Conservation (phyloP, 2,888 invertebrate genomes). For the Patella ulyssiponensis region DNA sequence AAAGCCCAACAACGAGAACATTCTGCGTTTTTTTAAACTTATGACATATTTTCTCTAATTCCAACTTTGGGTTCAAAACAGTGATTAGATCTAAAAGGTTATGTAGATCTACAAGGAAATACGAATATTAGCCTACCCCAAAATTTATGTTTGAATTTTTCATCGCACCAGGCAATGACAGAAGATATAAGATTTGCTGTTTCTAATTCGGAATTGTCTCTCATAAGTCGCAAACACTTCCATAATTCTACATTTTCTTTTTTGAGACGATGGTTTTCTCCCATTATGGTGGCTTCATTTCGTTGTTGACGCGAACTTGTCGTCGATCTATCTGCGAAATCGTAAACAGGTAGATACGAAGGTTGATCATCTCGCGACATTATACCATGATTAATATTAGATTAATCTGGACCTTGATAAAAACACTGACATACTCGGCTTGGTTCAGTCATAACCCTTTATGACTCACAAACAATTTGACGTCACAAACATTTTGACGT, state of each 20-base stretch:
- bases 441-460: background rate
- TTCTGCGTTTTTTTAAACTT: too few relatives aligned
- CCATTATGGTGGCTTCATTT: background rate
- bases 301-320: background rate
- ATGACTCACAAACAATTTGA: slow-evolving; percentile 15
- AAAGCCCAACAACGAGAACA: too few relatives aligned
- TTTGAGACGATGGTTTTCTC: slow-evolving; percentile 17
- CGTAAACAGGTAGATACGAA: too few relatives aligned
- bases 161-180: slow-evolving; percentile 37
- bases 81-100: too few relatives aligned
- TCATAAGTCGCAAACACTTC: slow-evolving; percentile 33
- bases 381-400: too few relatives aligned
- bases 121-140: slow-evolving; percentile 26
- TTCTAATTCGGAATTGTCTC: slow-evolving; percentile 38
- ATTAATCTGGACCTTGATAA: too few relatives aligned
- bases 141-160: slow-evolving; percentile 34
- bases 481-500: slow-evolving; percentile 10
- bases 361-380: too few relatives aligned
- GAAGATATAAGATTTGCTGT: slow-evolving; percentile 35
- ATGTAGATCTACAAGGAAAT: background rate
- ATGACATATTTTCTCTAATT: too few relatives aligned
- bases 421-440: too few relatives aligned
- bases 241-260: slow-evolving; percentile 41
- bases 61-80: too few relatives aligned
- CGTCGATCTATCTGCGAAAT: too few relatives aligned